Conservation (phyloP, 1,140 invertebrate genomes). For the Prorops nasuta region DNA sequence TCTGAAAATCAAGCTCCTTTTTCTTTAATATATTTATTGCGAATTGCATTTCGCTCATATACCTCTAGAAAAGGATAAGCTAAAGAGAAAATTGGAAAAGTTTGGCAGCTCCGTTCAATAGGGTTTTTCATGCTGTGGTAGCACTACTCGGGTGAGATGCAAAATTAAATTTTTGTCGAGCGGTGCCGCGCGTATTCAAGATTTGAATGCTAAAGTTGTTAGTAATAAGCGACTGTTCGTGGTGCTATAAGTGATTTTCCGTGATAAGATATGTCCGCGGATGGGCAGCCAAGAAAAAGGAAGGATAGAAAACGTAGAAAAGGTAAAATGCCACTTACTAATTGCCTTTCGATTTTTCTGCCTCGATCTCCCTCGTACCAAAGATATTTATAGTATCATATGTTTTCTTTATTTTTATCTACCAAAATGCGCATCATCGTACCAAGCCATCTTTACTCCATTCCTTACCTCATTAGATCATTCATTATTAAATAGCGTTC, state of each 20-base stretch:
- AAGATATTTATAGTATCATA: slow-evolving; percentile 43
- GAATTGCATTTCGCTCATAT: no score
- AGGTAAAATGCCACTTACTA: slow-evolving; percentile 55
- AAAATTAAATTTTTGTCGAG: slow-evolving; percentile 30
- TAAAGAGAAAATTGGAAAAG: no score
- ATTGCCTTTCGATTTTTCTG: slow-evolving; percentile 35
- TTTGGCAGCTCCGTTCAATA: no score
- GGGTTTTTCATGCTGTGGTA: slow-evolving; percentile 19
- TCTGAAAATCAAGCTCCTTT: no score
- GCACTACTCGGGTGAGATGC: slow-evolving; percentile 13
- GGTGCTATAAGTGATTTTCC: no score
- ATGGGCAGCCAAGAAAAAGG: slow-evolving; percentile 70
- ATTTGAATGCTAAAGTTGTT: slow-evolving; percentile 19
- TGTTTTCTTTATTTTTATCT: slow-evolving; percentile 28
- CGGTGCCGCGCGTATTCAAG: slow-evolving; percentile 15
- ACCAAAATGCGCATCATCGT: no score
- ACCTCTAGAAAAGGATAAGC: no score
- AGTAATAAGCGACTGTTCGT: slow-evolving; percentile 5
- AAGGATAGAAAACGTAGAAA: slow-evolving; percentile 71
- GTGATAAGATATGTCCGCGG: slow-evolving; percentile 64
- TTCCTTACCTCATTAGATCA: no score
- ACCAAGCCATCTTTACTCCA: no score
- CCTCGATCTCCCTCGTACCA: slow-evolving; percentile 19
- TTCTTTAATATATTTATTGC: no score
- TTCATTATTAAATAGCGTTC: no score